A percentile compares a stretch with the other conserved stretches of the same genome.
These are phyloP conservation scores for Bombyx mandarina DNA, from an alignment of 1,140 invertebrate species.

Conservation along the genomic window DNA sequence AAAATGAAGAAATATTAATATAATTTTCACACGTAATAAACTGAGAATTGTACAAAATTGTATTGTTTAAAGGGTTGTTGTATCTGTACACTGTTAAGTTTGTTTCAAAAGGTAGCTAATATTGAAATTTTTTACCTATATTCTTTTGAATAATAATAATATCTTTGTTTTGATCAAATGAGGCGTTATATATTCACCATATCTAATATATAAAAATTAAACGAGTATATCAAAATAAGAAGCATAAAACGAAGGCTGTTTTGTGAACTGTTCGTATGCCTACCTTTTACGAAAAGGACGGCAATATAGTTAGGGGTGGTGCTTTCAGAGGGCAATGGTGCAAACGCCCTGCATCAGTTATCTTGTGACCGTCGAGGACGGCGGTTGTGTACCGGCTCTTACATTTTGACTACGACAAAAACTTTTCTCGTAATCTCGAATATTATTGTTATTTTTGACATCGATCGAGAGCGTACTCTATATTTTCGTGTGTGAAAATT, in stretches of 20 bases:
- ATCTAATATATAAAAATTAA: too few relatives aligned
- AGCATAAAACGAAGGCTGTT: constrained; percentile 33
- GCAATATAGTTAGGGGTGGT: constrained; percentile 43
- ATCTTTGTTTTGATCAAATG: too few relatives aligned
- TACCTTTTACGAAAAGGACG: constrained; percentile 37
- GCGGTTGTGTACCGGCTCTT: constrained; percentile 24
- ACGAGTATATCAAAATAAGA: constrained; percentile 27
- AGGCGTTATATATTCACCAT: too few relatives aligned
- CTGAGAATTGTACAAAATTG: too few relatives aligned
- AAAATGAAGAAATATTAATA: too few relatives aligned
- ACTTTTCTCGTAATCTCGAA: constrained; percentile 60
- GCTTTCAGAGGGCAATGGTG: constrained; percentile 24
- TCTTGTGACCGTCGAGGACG: constrained; percentile 18
- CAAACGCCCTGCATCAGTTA: constrained; percentile 46
- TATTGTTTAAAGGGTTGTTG: too few relatives aligned
- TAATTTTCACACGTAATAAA: too few relatives aligned
- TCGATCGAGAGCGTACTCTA: constrained; percentile 49
- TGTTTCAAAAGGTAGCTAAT: too few relatives aligned
- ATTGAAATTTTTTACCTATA: too few relatives aligned
- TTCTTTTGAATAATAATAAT: too few relatives aligned
- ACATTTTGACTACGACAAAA: constrained; percentile 21
- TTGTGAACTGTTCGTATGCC: constrained; percentile 26
- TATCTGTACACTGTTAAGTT: too few relatives aligned
- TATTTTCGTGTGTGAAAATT: constrained; percentile 54
- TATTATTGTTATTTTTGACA: constrained; percentile 33